Percentiles rank a stretch among this genome's conserved stretches.
These are phyloP conservation scores for Mareca penelope DNA, from an alignment of 2,797 vertebrate species.

Conservation along the genomic window DNA sequence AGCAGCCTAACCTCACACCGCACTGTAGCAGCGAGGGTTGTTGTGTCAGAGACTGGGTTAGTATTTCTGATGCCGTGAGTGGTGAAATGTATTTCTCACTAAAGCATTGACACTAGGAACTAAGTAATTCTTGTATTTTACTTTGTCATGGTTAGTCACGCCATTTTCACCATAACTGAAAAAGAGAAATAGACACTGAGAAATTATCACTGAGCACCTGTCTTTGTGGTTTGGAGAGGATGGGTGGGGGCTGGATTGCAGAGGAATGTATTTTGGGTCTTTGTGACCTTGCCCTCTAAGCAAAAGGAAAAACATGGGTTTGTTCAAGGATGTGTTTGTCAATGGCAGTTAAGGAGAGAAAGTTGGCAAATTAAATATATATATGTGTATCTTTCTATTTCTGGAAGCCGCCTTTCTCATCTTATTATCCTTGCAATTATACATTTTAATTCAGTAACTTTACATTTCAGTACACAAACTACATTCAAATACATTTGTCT, in stretches of 20 bases:
- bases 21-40: neutral
- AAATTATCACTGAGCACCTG: neutral
- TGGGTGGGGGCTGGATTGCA: neutral
- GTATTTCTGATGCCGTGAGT: neutral
- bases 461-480: neutral
- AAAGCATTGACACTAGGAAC: neutral
- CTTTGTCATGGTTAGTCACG: neutral
- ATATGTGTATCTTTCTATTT: neutral
- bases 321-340: neutral
- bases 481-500: neutral
- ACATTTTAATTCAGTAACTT: neutral
- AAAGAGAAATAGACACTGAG: neutral
- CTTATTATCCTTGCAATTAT: neutral
- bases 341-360: neutral
- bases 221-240: neutral
- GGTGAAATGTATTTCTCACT: neutral
- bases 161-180: neutral
- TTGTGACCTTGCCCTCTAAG: neutral
- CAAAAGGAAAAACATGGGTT: neutral
- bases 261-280: neutral
- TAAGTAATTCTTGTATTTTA: neutral
- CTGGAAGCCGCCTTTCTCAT: neutral
- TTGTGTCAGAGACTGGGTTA: neutral
- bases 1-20: neutral
- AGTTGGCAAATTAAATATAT: neutral